These are phyloP conservation scores for zebrafish (Danio rerio) DNA, from an alignment of 2,113 vertebrate species.

Conservation along the genomic window DNA sequence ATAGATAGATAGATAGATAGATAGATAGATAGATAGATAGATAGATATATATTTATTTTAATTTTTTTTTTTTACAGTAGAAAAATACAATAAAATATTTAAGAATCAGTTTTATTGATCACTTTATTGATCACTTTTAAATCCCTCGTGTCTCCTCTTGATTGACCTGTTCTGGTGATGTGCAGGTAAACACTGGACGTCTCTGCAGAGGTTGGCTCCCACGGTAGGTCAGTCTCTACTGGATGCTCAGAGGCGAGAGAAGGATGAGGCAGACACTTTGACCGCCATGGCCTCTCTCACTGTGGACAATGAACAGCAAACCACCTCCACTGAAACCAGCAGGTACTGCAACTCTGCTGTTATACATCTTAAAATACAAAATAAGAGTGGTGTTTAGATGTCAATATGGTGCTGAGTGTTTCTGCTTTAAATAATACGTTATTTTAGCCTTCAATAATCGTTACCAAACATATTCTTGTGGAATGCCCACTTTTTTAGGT, in stretches of 20 bases:
- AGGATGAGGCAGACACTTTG: conserved; percentile 84
- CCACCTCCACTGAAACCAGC: conserved; percentile 58
- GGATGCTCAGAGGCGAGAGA: conserved; percentile 82
- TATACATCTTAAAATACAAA: no score
- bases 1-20: no score
- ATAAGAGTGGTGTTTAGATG: no score
- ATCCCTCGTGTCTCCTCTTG: no score
- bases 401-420: no score
- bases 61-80: not conserved
- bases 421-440: no score
- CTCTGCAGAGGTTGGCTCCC: conserved; percentile 72
- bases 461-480: no score
- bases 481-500: no score
- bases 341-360: conserved; percentile 36
- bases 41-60: no score
- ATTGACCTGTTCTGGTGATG: not conserved
- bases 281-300: conserved; percentile 86
- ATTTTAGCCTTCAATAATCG: not conserved
- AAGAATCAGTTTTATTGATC: not conserved
- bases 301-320: conserved; percentile 77
- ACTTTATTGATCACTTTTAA: not conserved
- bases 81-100: not conserved
- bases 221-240: conserved; percentile 78
- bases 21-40: no score
- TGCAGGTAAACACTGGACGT: conserved; percentile 84